These are phyloP conservation scores for Oryzias javanicus DNA, from an alignment of 2,113 vertebrate species.

Conservation along the genomic window DNA sequence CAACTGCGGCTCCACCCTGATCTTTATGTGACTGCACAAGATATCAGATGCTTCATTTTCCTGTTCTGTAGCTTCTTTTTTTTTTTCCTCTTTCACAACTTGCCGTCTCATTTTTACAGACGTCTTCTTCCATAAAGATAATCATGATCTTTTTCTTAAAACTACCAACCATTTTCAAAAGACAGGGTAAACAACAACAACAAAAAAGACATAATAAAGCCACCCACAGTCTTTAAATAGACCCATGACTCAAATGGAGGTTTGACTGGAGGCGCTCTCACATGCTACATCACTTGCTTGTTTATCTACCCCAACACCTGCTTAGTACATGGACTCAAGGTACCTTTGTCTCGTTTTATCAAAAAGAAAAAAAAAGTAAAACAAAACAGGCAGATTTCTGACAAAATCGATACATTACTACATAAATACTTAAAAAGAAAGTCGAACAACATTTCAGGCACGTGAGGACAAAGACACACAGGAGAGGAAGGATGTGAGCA, in stretches of 20 bases:
- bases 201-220: constrained; percentile 5
- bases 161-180: constrained; percentile 71
- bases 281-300: constrained; percentile 11
- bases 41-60: no score
- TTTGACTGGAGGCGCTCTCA: constrained; percentile 38
- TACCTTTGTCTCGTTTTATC: no score
- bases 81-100: background rate
- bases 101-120: background rate
- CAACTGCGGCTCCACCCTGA: no score
- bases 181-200: constrained; percentile 32
- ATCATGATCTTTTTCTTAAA: constrained; percentile 7
- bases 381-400: constrained; percentile 6
- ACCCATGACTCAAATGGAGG: constrained; percentile 39
- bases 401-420: constrained; percentile 16
- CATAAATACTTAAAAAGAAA: constrained; percentile 45
- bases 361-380: constrained; percentile 5
- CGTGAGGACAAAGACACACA: constrained; percentile 37
- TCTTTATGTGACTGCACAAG: no score
- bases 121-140: background rate
- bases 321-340: no score
- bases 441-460: constrained; percentile 47
- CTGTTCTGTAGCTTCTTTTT: no score
- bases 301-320: constrained; percentile 18
- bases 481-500: constrained; percentile 20
- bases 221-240: constrained; percentile 29